Conservation (phyloP, 2,113 vertebrate genomes). For the Lonchura striata region DNA sequence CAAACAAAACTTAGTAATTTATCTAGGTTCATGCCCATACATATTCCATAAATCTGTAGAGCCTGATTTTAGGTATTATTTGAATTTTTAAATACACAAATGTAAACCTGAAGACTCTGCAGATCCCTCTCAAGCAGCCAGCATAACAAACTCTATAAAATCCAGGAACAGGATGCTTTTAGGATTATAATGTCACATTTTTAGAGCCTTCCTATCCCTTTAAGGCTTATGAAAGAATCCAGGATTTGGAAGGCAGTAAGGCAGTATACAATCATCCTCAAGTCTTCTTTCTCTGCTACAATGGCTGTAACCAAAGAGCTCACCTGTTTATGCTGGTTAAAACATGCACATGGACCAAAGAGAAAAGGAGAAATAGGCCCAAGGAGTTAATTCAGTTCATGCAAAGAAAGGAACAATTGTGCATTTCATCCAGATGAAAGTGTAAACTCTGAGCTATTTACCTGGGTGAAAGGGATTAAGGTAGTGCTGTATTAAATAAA, state of each 20-base stretch:
- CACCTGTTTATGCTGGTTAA: background rate
- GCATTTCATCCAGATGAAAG: background rate
- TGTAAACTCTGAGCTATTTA: background rate
- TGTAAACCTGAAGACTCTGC: background rate
- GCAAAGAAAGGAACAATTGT: background rate
- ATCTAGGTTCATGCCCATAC: background rate
- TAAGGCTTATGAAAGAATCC: background rate
- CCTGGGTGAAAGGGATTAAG: background rate
- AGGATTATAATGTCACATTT: background rate
- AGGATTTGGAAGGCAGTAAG: background rate
- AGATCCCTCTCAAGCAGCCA: background rate
- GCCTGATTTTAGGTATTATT: background rate
- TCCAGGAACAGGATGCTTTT: background rate
- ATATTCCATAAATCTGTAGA: background rate
- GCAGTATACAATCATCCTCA: background rate
- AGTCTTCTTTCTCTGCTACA: background rate
- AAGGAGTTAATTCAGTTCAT: background rate
- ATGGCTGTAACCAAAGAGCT: background rate
- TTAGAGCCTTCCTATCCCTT: background rate
- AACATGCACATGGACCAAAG: background rate
- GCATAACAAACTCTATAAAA: background rate
- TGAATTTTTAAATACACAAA: background rate
- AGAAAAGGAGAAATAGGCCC: background rate
- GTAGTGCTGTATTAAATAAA: background rate
- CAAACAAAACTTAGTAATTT: background rate